phyloP scores from a whole-genome alignment of 2,888 invertebrate genomes.

The Horisme vitalbata region DNA sequence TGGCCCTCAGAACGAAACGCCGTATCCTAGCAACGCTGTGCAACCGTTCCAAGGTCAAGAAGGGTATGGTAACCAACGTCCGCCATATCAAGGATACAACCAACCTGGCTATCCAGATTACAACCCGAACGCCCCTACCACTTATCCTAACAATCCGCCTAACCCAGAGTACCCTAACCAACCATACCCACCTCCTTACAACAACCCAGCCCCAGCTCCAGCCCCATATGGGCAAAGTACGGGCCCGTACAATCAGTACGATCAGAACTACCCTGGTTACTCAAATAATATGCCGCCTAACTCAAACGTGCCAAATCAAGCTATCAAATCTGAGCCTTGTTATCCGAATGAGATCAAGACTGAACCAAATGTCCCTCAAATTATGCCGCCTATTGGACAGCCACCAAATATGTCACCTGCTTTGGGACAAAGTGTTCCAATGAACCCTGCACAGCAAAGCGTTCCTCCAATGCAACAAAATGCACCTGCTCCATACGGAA shows the following conservation, averaged over 20 bases:
- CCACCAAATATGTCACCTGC: constrained; percentile 33
- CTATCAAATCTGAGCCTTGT: constrained; percentile 32
- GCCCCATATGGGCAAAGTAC: constrained; percentile 54
- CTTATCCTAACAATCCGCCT: constrained; percentile 51
- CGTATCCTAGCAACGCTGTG: constrained; percentile 57
- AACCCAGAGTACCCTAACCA: constrained; percentile 58
- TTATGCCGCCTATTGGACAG: constrained; percentile 26
- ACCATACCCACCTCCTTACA: constrained; percentile 56
- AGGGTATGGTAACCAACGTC: constrained; percentile 59
- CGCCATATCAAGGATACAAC: constrained; percentile 56
- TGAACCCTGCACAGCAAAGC: constrained; percentile 39
- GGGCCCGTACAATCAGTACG: constrained; percentile 61
- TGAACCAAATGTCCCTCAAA: constrained; percentile 31
- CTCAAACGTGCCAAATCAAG: constrained; percentile 33
- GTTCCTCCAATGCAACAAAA: constrained; percentile 51
- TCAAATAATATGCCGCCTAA: constrained; percentile 54
- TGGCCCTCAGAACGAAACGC: constrained; percentile 49
- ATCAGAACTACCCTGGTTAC: constrained; percentile 60
- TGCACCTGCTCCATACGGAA: constrained; percentile 43
- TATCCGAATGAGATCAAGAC: constrained; percentile 28
- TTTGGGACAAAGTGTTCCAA: constrained; percentile 41
- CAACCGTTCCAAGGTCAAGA: constrained; percentile 63
- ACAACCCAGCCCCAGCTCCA: constrained; percentile 52
- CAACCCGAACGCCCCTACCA: constrained; percentile 49
- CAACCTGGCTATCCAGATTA: constrained; percentile 61